These are phyloP conservation scores for Bruchidius siliquastri DNA, from an alignment of 2,888 invertebrate species.

Conservation along the genomic window DNA sequence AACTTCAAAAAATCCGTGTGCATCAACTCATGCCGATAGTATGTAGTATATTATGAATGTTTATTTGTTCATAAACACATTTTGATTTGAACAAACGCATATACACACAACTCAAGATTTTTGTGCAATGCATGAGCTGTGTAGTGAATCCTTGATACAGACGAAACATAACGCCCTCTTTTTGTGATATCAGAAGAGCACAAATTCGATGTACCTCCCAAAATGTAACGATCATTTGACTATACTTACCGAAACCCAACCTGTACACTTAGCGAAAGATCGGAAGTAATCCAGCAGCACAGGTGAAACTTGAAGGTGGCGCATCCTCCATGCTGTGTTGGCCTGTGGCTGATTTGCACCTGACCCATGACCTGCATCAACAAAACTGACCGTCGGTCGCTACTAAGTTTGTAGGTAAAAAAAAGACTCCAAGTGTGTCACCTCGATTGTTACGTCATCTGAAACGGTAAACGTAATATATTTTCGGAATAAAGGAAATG, in stretches of 20 bases:
- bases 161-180: too few relatives aligned
- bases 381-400: not conserved
- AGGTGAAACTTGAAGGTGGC: not conserved
- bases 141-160: too few relatives aligned
- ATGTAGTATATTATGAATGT: too few relatives aligned
- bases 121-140: too few relatives aligned
- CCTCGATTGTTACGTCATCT: not conserved
- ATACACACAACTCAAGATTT: too few relatives aligned
- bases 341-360: not conserved
- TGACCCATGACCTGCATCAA: not conserved
- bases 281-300: not conserved
- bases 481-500: not conserved
- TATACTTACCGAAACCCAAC: not conserved
- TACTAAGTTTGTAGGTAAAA: not conserved
- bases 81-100: too few relatives aligned
- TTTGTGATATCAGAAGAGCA: too few relatives aligned
- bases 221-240: not conserved
- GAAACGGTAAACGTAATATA: not conserved
- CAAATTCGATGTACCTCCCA: not conserved
- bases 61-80: too few relatives aligned
- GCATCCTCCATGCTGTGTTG: too few relatives aligned
- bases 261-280: not conserved
- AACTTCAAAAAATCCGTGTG: too few relatives aligned
- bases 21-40: too few relatives aligned
- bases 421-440: not conserved